A percentile compares a stretch with the other conserved stretches of the same genome.
phyloP scores from a whole-genome alignment of 2,113 vertebrate genomes.

The Ranitomeya variabilis region DNA sequence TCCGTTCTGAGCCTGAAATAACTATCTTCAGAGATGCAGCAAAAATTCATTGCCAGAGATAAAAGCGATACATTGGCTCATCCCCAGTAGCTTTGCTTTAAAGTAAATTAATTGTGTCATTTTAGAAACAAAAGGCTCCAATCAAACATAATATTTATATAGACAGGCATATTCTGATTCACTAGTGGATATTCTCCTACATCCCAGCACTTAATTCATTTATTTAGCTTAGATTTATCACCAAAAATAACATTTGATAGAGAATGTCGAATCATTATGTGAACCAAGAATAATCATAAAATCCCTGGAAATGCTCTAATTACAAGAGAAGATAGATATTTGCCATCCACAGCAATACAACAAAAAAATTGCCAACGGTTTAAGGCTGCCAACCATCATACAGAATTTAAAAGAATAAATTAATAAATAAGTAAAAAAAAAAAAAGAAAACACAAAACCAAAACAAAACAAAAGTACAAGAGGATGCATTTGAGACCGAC shows the following conservation, averaged over 20 bases:
- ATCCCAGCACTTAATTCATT: not conserved
- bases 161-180: not conserved
- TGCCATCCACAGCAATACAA: not conserved
- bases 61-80: not conserved
- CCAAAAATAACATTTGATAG: not conserved
- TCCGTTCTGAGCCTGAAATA: not conserved
- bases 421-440: not conserved
- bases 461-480: not conserved
- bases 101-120: not conserved
- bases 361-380: not conserved
- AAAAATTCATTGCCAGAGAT: not conserved
- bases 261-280: not conserved
- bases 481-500: conserved; percentile 8
- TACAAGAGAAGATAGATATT: not conserved
- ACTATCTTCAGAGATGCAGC: not conserved
- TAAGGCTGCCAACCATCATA: not conserved
- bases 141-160: not conserved
- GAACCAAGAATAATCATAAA: not conserved
- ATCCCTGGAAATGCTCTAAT: not conserved
- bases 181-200: not conserved
- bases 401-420: not conserved
- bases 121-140: not conserved
- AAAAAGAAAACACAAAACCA: too few species aligned
- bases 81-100: not conserved
- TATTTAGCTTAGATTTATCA: not conserved